Base-by-base conservation (phyloP, 1,140 invertebrate species). In the Ladona fulva region DNA sequence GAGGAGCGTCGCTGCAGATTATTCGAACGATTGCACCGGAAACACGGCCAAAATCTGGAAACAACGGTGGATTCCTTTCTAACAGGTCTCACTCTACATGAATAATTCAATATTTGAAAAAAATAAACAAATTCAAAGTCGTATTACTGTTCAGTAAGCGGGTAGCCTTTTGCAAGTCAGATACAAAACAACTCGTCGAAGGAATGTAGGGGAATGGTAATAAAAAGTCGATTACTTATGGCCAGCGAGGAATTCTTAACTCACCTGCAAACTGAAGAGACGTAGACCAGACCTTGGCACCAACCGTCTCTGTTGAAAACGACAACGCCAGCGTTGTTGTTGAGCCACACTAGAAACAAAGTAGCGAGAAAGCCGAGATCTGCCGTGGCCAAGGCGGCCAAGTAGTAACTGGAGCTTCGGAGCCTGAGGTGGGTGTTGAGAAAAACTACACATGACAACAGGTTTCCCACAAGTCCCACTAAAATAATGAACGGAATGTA, bases 211-310 rank as follows among this genome's bases (percentile, higher is more conserved):
- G 29, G 3, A 37, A 8, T 37, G 29, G n/a, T 8, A 8, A 37
- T 37, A 37, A 37, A 37, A 37, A 37, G 29, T 37, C 29, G 8
- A 37, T 37, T n/a, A n/a, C n/a, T n/a, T 8, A 37, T 37, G 29
- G 1, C 29, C 29, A 37, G 29, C 29, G 1, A 8, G 78, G 82
- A 84, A 82, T 80, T 83, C 83, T 19, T 6, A 22, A 66, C 52
- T 66, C n/a, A 66, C 52, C 52, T 66, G 52, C 52, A 66, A 5
- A 66, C 52, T 12, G 52, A 66, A 6, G 52, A 87, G 0, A 88
- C 80, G 81, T 90, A 91, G 3, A 89, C 87, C 11, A 90, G 82
- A 0, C 84, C 83, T 79, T 90, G 88, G 80, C 90, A 91, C 84
- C 87, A 88, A 8, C 88, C 86, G 0, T 86, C 83, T 44, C 84